These are phyloP conservation scores for Tricholauxania praeusta DNA, from an alignment of 2,888 invertebrate genomes.

Conservation along the genomic window DNA sequence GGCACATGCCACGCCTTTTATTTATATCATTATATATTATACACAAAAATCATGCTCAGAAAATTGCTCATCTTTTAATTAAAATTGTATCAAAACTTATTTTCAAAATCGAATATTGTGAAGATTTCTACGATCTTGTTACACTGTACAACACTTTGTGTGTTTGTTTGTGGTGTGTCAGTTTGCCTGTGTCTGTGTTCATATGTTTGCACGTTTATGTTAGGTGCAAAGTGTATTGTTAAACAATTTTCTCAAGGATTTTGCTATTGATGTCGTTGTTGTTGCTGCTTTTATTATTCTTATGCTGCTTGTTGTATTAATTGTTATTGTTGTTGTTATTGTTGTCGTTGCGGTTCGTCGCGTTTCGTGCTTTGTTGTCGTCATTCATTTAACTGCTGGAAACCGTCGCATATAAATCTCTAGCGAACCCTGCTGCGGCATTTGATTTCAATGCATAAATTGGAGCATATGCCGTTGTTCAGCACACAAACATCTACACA, in stretches of 20 bases:
- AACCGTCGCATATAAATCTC: constrained; percentile 19
- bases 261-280: background rate
- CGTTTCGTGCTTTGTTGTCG: constrained; percentile 18
- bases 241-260: constrained; percentile 28
- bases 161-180: background rate
- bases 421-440: background rate
- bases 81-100: no score
- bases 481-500: background rate
- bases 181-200: background rate
- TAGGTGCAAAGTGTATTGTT: constrained; percentile 16
- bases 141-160: no score
- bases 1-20: no score
- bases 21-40: no score
- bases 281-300: background rate
- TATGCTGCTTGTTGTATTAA: background rate
- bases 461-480: background rate
- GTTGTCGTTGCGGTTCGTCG: background rate
- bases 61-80: no score
- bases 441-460: background rate
- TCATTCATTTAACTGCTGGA: constrained; percentile 23
- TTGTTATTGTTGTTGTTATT: background rate
- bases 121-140: no score
- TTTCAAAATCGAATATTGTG: no score
- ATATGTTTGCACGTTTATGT: background rate
- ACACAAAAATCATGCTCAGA: no score